phyloP scores from a whole-genome alignment of 2,888 invertebrate species.

The Lepidocyrtinus sp. region DNA sequence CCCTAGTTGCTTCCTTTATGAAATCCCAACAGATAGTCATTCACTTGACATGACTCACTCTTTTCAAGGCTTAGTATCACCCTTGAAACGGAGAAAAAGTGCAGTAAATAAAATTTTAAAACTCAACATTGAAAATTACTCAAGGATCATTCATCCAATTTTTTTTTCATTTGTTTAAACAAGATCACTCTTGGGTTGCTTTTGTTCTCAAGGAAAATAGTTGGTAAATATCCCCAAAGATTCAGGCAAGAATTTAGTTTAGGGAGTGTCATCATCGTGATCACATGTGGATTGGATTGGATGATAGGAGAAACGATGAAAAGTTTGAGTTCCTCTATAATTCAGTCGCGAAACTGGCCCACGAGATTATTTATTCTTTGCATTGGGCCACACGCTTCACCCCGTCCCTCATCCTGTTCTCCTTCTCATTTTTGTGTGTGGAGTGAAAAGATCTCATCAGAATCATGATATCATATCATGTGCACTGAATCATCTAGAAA shows the following conservation, averaged over 20 bases:
- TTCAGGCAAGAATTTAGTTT: background rate
- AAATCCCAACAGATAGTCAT: conserved; percentile 42
- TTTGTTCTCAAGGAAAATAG: background rate
- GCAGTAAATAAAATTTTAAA: conserved; percentile 34
- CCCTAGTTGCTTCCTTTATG: conserved; percentile 62
- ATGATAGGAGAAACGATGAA: conserved; percentile 6
- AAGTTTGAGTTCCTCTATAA: conserved; percentile 13
- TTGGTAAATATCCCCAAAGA: conserved; percentile 16
- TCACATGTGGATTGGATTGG: too few species aligned
- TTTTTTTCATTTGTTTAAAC: conserved; percentile 39
- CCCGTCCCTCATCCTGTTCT: too few species aligned
- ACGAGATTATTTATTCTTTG: background rate
- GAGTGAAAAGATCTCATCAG: background rate
- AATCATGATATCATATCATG: background rate
- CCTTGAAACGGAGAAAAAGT: too few species aligned
- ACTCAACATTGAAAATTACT: conserved; percentile 45
- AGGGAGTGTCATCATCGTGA: background rate
- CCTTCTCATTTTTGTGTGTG: background rate
- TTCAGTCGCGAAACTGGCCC: background rate
- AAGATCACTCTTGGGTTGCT: conserved; percentile 27
- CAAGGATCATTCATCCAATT: conserved; percentile 23
- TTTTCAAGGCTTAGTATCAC: too few species aligned
- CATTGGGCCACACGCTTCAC: too few species aligned
- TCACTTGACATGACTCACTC: conserved; percentile 54
- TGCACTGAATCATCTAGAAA: background rate